Percentiles rank a stretch among this genome's conserved stretches.
phyloP scores from a whole-genome alignment of 1,140 invertebrate species.

The Drosophila gunungcola region DNA sequence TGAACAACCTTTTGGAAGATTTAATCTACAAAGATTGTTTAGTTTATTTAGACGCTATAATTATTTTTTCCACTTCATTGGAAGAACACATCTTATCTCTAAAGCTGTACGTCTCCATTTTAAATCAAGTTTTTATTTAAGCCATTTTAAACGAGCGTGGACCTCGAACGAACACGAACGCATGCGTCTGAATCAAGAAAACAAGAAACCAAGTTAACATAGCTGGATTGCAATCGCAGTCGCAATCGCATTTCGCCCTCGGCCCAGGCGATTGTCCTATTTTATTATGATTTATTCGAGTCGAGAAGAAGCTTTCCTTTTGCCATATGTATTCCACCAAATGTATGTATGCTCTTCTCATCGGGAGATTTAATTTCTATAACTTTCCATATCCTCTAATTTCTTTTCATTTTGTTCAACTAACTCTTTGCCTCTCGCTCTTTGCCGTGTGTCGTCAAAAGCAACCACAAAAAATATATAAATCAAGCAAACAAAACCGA shows the following conservation, averaged over 20 bases:
- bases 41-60: no score
- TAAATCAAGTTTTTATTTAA: slow-evolving; percentile 32
- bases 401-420: slow-evolving; percentile 8
- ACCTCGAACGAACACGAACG: background rate
- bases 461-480: slow-evolving; percentile 23
- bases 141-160: slow-evolving; percentile 18
- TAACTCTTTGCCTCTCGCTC: slow-evolving; percentile 61
- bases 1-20: no score
- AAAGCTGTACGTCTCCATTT: slow-evolving; percentile 11
- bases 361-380: background rate
- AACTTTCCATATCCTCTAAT: slow-evolving; percentile 14
- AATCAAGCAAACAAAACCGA: slow-evolving; percentile 4
- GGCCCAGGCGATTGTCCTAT: background rate
- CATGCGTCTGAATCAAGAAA: slow-evolving; percentile 10
- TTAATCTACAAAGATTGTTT: no score
- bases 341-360: slow-evolving; percentile 19
- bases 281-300: slow-evolving; percentile 13
- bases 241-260: background rate
- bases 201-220: slow-evolving; percentile 5
- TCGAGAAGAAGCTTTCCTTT: slow-evolving; percentile 6
- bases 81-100: no score
- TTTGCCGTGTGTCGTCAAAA: slow-evolving; percentile 43
- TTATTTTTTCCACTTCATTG: no score
- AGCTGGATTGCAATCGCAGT: slow-evolving; percentile 4
- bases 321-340: slow-evolving; percentile 28